Base-by-base conservation (phyloP, 2,888 invertebrate genomes). In the Oscheius myriophilus region DNA sequence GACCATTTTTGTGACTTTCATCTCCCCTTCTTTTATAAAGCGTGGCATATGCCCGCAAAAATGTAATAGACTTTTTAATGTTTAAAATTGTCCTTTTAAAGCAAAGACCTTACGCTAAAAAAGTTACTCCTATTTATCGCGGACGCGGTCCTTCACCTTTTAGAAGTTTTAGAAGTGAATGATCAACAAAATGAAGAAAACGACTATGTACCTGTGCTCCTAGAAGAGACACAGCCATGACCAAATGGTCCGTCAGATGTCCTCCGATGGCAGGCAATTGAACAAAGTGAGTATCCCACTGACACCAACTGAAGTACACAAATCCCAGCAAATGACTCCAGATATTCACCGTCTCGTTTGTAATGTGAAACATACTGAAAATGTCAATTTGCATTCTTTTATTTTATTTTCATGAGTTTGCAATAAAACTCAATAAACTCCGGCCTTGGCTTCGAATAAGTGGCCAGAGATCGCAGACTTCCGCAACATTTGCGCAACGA, bases 341-440 rank as follows among this genome's bases (percentile, higher is more conserved):
- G 86, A 96, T 95, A 87, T 96, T 96, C 87, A 96, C 91, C 0
- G 95, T 96, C 88, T 96, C 96, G 87, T 96, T 96, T 67, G 93
- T 95, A 94, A 95, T 94, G 92, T 94, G 93, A 89, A 96, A 94
- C 86, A 94, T 90, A 87, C 95, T 94, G 89, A 75, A 51, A 18
- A 1, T 11, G 4, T 18, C 7, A 41, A 18, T 33, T n/a, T 16
- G 18, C 46, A 46, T 14, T 3, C 18, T 14, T 14, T 16, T 14
- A 14, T 46, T 18, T 4, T 18, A 46, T 46, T 9, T 42, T 42
- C 42, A 14, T 14, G 42, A 9, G n/a, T n/a, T n/a, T n/a, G n/a
- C n/a, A n/a, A n/a, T n/a, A n/a, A n/a, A n/a, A n/a, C n/a, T n/a
- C n/a, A n/a, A n/a, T n/a, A n/a, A n/a, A n/a, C n/a, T n/a, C n/a